phyloP scores from a whole-genome alignment of 2,888 invertebrate genomes.

The Chydorus sphaericus region DNA sequence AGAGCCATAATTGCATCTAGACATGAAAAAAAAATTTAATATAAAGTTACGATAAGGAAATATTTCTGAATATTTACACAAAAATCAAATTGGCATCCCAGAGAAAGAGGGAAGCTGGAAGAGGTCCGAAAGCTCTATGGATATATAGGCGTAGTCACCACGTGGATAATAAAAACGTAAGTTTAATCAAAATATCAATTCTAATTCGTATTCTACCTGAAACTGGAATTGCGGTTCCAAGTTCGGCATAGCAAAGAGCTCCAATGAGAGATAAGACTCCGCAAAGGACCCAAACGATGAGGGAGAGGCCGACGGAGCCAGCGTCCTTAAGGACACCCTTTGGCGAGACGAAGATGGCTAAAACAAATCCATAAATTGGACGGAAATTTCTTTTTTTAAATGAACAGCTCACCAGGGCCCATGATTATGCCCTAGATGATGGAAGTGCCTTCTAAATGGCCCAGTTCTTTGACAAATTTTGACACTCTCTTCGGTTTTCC shows the following conservation, averaged over 20 bases:
- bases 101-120: constrained; percentile 84
- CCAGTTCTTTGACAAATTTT: constrained; percentile 51
- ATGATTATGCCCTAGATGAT: constrained; percentile 89
- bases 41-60: not conserved
- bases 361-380: constrained; percentile 22
- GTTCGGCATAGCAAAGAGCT: constrained; percentile 90
- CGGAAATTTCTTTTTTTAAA: not conserved
- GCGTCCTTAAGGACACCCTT: constrained; percentile 83
- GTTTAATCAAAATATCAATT: too few relatives aligned
- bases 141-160: constrained; percentile 92
- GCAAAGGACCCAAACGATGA: constrained; percentile 75
- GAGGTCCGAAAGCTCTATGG: constrained; percentile 72
- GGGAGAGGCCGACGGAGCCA: constrained; percentile 73
- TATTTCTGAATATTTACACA: constrained; percentile 45
- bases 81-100: constrained; percentile 97
- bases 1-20: constrained; percentile 81
- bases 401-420: constrained; percentile 52
- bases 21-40: not conserved
- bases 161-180: constrained; percentile 71
- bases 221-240: constrained; percentile 41
- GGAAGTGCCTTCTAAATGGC: constrained; percentile 78
- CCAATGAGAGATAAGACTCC: constrained; percentile 83
- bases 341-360: constrained; percentile 88
- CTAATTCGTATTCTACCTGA: too few relatives aligned
- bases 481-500: not conserved